Percentiles rank a stretch among this genome's conserved stretches.
Conservation (phyloP, 2,113 vertebrate species). For the western clawed frog (Xenopus tropicalis) region UCB_Xtro_10.0 CM004449.2:70850501-70851000, state of each 20-base stretch:
- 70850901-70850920: slow-evolving; percentile 17
- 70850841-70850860: slow-evolving; percentile 19
- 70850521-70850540: not conserved
- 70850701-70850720: not conserved
- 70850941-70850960: slow-evolving; percentile 7
- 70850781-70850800: slow-evolving; percentile 19
- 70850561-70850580: too few species aligned
- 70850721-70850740: not conserved
- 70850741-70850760: slow-evolving; percentile 24
- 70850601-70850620: not conserved
- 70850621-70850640: not conserved
- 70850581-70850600: not conserved
- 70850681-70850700: slow-evolving; percentile 4
- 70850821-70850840: slow-evolving; percentile 39
- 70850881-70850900: slow-evolving; percentile 41
- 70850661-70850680: slow-evolving; percentile 11
- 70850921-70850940: slow-evolving; percentile 33
- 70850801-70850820: slow-evolving; percentile 26
- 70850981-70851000: slow-evolving; percentile 31
- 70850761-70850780: slow-evolving; percentile 16
- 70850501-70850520: too few species aligned
- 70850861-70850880: slow-evolving; percentile 36
- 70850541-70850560: not conserved
- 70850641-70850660: not conserved
- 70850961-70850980: slow-evolving; percentile 22